Percentiles rank a stretch among this genome's conserved stretches.
Conservation (phyloP, 2,888 invertebrate species). For the Antheraea yamamai region DNA sequence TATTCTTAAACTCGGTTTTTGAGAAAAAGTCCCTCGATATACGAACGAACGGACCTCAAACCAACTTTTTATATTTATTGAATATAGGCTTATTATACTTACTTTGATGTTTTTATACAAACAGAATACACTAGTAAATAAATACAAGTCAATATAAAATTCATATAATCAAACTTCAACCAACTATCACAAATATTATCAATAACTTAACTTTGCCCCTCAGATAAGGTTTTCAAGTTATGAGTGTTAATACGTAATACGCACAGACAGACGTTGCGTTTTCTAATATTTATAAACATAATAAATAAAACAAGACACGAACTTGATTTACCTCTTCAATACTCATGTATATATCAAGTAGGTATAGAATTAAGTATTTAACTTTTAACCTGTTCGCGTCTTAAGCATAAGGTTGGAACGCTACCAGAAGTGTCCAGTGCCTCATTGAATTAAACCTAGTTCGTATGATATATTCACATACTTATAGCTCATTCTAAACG, state of each 20-base stretch:
- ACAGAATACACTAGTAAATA: no score
- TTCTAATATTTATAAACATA: not conserved
- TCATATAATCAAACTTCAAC: no score
- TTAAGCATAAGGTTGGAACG: slow-evolving; percentile 3
- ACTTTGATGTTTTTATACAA: no score
- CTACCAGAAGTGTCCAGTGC: not conserved
- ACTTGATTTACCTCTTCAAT: slow-evolving; percentile 4
- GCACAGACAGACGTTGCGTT: not conserved
- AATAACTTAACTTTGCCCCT: not conserved
- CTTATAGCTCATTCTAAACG: not conserved
- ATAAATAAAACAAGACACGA: not conserved
- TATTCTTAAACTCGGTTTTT: no score
- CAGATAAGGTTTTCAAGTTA: no score
- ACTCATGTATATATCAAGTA: not conserved
- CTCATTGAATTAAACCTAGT: slow-evolving; percentile 1
- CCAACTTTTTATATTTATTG: no score
- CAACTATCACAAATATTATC: not conserved
- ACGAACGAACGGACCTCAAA: no score
- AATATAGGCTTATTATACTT: no score
- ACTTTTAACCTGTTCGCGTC: not conserved
- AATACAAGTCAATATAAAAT: no score
- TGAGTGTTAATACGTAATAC: not conserved
- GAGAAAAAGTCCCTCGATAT: no score
- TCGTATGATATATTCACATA: not conserved
- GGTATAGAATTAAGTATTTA: not conserved